Evolutionary conservation across 2,888 invertebrate genomes (phyloP).

Genomic region (Himalopsyche japonica): DNA sequence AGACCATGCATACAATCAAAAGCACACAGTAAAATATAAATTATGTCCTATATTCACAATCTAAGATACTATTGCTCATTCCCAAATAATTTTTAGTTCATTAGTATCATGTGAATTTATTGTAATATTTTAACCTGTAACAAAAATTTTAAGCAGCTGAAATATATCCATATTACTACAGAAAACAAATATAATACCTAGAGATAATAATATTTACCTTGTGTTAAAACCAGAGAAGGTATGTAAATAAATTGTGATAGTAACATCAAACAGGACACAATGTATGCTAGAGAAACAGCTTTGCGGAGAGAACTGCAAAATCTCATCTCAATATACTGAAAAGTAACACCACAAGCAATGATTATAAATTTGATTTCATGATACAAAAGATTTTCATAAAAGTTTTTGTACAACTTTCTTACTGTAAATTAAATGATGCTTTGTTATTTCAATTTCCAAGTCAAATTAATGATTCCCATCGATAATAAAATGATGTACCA

Average conservation of each 20-base stretch:
- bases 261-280: constrained; percentile 50
- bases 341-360: constrained; percentile 45
- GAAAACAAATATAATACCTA: neutral
- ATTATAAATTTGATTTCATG: neutral
- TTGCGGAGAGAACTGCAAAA: constrained; percentile 52
- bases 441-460: neutral
- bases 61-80: no score
- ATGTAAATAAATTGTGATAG: constrained; percentile 61
- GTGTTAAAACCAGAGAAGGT: constrained; percentile 61
- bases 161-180: neutral
- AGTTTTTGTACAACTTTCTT: no score
- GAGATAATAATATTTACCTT: constrained; percentile 48
- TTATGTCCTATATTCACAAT: no score
- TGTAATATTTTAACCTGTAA: no score
- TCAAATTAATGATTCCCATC: no score
- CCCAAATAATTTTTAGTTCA: no score
- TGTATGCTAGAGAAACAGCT: constrained; percentile 52
- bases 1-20: no score
- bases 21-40: no score
- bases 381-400: neutral
- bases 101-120: no score
- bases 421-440: neutral
- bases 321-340: constrained; percentile 57
- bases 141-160: neutral
- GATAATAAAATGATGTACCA: no score